Base-by-base conservation (phyloP, 2,888 invertebrate genomes). In the Apotomis capreana region DNA sequence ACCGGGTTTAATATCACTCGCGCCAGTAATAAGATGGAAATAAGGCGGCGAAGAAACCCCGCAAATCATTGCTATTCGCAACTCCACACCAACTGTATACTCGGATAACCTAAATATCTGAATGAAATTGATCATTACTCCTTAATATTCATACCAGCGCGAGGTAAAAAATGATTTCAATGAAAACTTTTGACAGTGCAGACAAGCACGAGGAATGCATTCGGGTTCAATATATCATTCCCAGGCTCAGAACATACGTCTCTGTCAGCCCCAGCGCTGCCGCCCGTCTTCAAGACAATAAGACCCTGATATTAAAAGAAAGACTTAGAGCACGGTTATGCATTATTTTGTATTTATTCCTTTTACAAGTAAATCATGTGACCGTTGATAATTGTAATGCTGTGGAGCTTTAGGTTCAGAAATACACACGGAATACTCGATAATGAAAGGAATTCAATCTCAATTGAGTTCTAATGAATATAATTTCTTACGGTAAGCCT, bases 21-120 rank as follows among this genome's bases (percentile, higher is more conserved):
- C 87, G 87, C 88, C 89, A 88, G 91, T 91, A 93, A 92, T 92
- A 92, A 91, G 89, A 92, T 93, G 91, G 91, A 91, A 92, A 92
- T 93, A 92, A 92, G 92, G 88, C 87, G 85, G 85, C 86, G 83
- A 88, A 90, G 87, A 87, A 89, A 89, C 89, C 89, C 85, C 87
- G 87, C 90, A 89, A 90, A 92, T 92, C 89, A 91, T 89, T 86
- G 87, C 86, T 84, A 83, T 86, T 88, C 86, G 87, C 88, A 84
- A 88, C 87, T 89, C 87, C 84, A 88, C 87, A 87, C 77, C 79
- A 76, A 78, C 78, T 76, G 79, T 82, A 81, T 81, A 81, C 81
- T 79, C 77, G 77, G 81, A 85, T 77, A 79, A 79, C 74, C 77
- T 77, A 75, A 76, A 76, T 58, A 69, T 57, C 37, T n/a, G 37